Base-by-base conservation (phyloP, 2,888 invertebrate species). In the Eulithis prunata region DNA sequence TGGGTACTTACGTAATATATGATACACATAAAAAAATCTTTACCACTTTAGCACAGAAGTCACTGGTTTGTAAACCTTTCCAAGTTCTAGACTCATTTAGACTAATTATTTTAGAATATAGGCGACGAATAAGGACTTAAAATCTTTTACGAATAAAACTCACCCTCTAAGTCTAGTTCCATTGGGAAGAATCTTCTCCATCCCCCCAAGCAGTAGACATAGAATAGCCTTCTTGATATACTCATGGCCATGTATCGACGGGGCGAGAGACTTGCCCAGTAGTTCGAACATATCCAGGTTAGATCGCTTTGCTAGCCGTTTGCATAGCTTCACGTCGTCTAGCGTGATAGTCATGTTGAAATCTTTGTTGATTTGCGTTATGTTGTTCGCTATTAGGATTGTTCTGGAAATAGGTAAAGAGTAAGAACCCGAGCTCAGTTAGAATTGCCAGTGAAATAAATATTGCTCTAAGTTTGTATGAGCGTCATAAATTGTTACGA, bases 201-300 rank as follows among this genome's bases (percentile, higher is more conserved):
- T 97, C 0, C 99, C 99, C 0, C 99, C 99, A 6, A 99, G 93
- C 63, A 99, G 87, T 79, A 99, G 94, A 82, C 99, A 99, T 36
- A 99, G 93, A 69, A 99, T 97, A 0, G 99, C 99, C 83, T 97
- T 97, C 89, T 99, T 99, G 7, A 99, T 98, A 81, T 96, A 98
- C 38, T 98, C 97, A 80, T 99, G 98, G 0, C 99, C 99, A 78
- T 99, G 98, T 81, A 99, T 99, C 0, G 99, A 99, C 0, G 99
- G 99, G 0, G 99, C 99, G 60, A 99, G 89, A 0, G 99, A 99
- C 79, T 97, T 96, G 61, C 98, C 95, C 43, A 99, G 93, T 66
- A 98, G 87, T 62, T 98, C 97, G 84, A 99, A 99, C 71, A 98
- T 96, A 85, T 98, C 96, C 53, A 94, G 93, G 13, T 94, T 94